Evolutionary conservation across 2,113 vertebrate species (phyloP).

Genomic region (Eretmochelys imbricata): DNA sequence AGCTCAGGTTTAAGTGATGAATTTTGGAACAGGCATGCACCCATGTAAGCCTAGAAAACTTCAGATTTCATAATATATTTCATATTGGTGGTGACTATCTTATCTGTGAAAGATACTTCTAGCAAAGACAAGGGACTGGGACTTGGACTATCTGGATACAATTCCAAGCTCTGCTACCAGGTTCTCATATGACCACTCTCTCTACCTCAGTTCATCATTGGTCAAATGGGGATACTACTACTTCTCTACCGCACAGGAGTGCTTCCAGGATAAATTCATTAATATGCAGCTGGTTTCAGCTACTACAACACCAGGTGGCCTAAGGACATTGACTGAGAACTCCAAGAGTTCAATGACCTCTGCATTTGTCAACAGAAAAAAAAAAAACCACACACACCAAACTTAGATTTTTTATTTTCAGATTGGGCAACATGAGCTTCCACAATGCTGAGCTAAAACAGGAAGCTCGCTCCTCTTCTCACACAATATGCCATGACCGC

Average conservation of each 20-base stretch:
- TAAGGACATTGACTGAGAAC: not conserved
- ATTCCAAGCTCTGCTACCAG: not conserved
- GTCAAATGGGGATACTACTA: not conserved
- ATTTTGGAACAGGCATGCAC: slow-evolving; percentile 9
- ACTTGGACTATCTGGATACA: not conserved
- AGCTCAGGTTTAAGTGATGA: not conserved
- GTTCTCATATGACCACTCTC: not conserved
- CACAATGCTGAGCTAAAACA: rapidly evolving
- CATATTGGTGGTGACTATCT: not conserved
- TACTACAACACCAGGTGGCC: rapidly evolving
- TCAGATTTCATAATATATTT: not conserved
- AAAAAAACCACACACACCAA: not conserved
- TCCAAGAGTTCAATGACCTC: not conserved
- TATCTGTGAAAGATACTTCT: not conserved
- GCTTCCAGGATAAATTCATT: not conserved
- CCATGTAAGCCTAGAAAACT: not conserved
- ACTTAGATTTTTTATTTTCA: not conserved
- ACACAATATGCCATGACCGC: not conserved
- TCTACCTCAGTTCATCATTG: not conserved
- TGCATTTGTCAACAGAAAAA: not conserved
- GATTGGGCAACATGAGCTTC: not conserved
- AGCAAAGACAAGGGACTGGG: not conserved
- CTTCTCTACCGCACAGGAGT: not conserved
- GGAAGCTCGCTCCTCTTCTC: not conserved
- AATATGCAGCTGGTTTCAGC: not conserved